Conservation (phyloP, 2,797 vertebrate species). For the Sebastiscus tertius region DNA sequence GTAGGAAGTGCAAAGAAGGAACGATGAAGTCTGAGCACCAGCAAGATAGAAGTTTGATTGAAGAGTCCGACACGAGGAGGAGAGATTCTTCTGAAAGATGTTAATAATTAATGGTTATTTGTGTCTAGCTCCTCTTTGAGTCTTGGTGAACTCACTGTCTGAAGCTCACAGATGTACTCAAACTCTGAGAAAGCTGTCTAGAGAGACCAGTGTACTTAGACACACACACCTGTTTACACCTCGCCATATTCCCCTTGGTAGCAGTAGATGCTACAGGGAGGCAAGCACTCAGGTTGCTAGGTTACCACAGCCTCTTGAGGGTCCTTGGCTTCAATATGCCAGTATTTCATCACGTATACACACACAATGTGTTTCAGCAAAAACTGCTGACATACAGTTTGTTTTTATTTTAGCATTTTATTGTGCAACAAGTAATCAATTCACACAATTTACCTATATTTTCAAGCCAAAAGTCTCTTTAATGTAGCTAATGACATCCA, state of each 20-base stretch:
- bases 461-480: too few species aligned
- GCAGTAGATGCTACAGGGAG: slow-evolving; percentile 45
- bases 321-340: not conserved
- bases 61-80: not conserved
- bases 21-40: not conserved
- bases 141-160: not conserved
- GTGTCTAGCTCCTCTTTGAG: not conserved
- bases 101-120: not conserved
- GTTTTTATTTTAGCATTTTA: not conserved
- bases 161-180: not conserved
- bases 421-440: not conserved
- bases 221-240: slow-evolving; percentile 67
- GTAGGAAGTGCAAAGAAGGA: not conserved
- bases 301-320: slow-evolving; percentile 58
- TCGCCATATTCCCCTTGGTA: slow-evolving; percentile 51
- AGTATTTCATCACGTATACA: slow-evolving; percentile 40
- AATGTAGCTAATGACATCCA: too few species aligned
- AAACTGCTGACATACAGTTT: not conserved
- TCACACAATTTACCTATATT: not conserved
- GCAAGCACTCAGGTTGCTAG: slow-evolving; percentile 70
- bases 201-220: slow-evolving; percentile 7
- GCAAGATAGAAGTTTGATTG: not conserved
- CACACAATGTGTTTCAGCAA: not conserved
- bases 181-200: slow-evolving; percentile 12
- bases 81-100: slow-evolving; percentile 10